These are phyloP conservation scores for Dipodomys ordii DNA, from an alignment of 2,113 vertebrate genomes.

Conservation along the genomic window DNA sequence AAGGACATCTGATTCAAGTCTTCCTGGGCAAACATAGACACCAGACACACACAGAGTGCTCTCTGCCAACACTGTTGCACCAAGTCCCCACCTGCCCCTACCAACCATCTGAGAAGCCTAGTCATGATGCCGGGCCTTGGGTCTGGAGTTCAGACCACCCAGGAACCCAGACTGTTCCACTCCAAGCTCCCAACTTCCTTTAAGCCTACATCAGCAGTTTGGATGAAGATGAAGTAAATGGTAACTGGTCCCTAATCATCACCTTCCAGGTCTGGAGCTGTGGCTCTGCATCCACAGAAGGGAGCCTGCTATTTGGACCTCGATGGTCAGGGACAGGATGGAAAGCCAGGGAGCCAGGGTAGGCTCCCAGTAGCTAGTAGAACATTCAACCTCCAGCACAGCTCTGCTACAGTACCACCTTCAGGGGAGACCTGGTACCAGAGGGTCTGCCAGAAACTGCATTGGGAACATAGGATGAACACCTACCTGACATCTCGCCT, in stretches of 20 bases:
- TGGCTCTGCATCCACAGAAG: neutral
- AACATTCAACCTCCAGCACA: neutral
- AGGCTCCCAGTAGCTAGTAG: accelerated
- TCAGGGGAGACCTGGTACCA: neutral
- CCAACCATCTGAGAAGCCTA: neutral
- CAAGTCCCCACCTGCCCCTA: neutral
- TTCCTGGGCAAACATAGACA: neutral
- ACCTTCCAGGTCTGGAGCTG: neutral
- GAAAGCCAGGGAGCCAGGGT: neutral
- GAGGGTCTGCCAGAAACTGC: neutral
- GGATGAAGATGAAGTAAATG: neutral
- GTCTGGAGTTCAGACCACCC: neutral
- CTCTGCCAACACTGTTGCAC: neutral
- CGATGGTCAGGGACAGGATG: neutral
- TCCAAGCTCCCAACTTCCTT: neutral
- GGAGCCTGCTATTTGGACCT: neutral
- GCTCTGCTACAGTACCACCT: neutral
- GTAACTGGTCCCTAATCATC: neutral
- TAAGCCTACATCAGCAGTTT: neutral
- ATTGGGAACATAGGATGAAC: neutral
- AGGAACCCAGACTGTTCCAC: neutral
- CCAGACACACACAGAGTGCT: neutral
- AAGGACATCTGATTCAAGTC: neutral
- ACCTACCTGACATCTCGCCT: neutral
- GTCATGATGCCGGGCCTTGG: neutral